These are phyloP conservation scores for Ferdinandea cuprea DNA, from an alignment of 2,888 invertebrate species.

Conservation along the genomic window DNA sequence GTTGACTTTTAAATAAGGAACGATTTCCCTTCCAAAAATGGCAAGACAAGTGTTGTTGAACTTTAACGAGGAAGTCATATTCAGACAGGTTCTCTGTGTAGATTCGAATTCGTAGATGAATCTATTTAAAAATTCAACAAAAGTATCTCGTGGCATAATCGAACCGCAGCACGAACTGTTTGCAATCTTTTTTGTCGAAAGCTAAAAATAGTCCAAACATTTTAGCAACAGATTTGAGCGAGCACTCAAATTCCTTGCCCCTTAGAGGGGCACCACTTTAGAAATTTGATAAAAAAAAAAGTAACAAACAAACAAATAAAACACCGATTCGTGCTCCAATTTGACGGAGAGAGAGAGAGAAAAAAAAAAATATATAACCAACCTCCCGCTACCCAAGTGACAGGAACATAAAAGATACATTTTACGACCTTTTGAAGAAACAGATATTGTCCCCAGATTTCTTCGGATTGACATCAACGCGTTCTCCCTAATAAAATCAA, in stretches of 20 bases:
- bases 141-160: too few species aligned
- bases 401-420: constrained; percentile 41
- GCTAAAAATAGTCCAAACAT: neutral
- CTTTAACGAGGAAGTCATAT: neutral
- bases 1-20: neutral
- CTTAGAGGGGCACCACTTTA: constrained; percentile 17
- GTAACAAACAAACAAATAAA: neutral
- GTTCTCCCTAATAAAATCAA: constrained; percentile 41
- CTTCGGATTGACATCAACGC: constrained; percentile 6
- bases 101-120: too few species aligned
- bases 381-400: neutral
- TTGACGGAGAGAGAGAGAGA: too few species aligned
- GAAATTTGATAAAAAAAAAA: constrained; percentile 12
- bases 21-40: constrained; percentile 10
- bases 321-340: constrained; percentile 26
- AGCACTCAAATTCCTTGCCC: neutral
- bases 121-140: too few species aligned
- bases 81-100: too few species aligned
- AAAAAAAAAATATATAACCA: too few species aligned
- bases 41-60: neutral
- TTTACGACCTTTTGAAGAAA: constrained; percentile 25
- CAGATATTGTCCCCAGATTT: constrained; percentile 3
- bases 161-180: too few species aligned
- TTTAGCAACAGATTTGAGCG: constrained; percentile 3
- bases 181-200: neutral